Evolutionary conservation across 1,140 invertebrate genomes (phyloP).

Genomic region (Oreohelix idahoensis): DNA sequence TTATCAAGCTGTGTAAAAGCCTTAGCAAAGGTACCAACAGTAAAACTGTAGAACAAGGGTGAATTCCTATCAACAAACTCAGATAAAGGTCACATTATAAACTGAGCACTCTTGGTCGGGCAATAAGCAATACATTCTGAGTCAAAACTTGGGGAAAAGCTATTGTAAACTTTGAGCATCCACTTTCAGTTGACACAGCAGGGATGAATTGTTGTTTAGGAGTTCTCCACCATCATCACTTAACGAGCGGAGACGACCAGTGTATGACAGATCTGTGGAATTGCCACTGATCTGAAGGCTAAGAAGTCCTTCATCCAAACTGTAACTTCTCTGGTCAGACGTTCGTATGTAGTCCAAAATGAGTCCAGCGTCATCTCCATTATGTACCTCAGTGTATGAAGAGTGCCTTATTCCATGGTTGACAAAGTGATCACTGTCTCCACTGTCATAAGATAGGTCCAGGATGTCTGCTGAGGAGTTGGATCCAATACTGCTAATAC

Average conservation of each 20-base stretch:
- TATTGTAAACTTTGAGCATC: background rate
- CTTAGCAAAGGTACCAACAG: too few species aligned
- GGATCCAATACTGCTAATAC: conserved; percentile 66
- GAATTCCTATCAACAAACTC: too few species aligned
- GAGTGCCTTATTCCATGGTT: background rate
- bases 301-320: background rate
- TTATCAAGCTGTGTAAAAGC: too few species aligned
- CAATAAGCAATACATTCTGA: background rate
- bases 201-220: background rate
- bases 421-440: conserved; percentile 53
- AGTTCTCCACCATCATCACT: background rate
- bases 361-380: background rate
- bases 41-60: too few species aligned
- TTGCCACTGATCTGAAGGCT: background rate
- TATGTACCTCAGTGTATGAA: background rate
- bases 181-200: background rate
- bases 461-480: conserved; percentile 71
- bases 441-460: conserved; percentile 70
- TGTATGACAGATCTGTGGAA: background rate
- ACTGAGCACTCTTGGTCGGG: background rate
- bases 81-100: background rate
- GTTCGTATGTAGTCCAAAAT: background rate
- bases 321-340: background rate
- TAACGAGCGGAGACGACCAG: background rate
- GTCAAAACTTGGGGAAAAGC: background rate